Conservation (phyloP, 2,888 invertebrate genomes). For the Lordiphosa fenestrarum region DNA sequence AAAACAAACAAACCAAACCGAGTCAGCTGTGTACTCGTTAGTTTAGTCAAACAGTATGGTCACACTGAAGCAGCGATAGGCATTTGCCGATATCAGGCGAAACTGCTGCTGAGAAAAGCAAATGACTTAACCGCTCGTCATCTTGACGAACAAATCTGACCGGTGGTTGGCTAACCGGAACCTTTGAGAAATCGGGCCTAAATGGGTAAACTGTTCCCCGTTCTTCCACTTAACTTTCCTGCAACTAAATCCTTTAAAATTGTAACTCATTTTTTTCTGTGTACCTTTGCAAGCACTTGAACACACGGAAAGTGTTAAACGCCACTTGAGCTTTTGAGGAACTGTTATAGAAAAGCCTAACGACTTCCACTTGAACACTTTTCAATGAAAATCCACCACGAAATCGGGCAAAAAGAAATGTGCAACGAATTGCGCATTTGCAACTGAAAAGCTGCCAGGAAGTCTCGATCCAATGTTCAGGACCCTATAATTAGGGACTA, state of each 20-base stretch:
- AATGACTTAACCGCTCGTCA: no score
- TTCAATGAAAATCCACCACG: slow-evolving; percentile 60
- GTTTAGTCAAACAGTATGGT: no score
- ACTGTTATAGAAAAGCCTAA: slow-evolving; percentile 62
- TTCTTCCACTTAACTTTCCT: no score
- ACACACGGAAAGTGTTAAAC: slow-evolving; percentile 52
- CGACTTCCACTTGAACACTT: slow-evolving; percentile 74
- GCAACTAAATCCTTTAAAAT: background rate
- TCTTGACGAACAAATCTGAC: no score
- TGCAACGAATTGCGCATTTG: slow-evolving; percentile 71
- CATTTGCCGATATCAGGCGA: no score
- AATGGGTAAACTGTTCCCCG: slow-evolving; percentile 19
- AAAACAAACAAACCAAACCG: no score
- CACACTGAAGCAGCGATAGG: no score
- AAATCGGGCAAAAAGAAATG: slow-evolving; percentile 44
- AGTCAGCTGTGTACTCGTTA: no score
- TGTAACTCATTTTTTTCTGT: background rate
- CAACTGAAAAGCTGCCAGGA: slow-evolving; percentile 44
- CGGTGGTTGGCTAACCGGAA: no score
- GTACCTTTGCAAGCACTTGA: slow-evolving; percentile 1
- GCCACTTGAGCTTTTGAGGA: slow-evolving; percentile 41
- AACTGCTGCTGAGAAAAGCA: no score
- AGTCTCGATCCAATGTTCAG: slow-evolving; percentile 15
- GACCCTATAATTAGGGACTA: slow-evolving; percentile 47
- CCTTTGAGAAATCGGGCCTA: no score